phyloP scores from a whole-genome alignment of 2,797 vertebrate species.

The Poecilia velifera region DNA sequence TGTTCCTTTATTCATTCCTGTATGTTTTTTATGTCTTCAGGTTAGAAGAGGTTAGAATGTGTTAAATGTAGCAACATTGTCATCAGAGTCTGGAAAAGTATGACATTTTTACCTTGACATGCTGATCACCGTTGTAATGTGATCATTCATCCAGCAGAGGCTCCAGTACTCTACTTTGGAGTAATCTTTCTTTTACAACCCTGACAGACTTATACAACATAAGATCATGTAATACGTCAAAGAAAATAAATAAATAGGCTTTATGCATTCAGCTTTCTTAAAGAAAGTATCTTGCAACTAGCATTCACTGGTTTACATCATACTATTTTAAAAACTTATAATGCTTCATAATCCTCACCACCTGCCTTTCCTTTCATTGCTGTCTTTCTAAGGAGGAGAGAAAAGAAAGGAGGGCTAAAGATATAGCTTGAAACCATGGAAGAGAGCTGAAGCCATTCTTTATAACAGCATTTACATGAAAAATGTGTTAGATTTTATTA shows the following conservation, averaged over 20 bases:
- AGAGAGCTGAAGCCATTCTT: constrained; percentile 21
- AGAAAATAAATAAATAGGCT: neutral
- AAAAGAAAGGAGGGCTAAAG: constrained; percentile 26
- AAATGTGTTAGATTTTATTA: neutral
- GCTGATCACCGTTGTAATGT: constrained; percentile 29
- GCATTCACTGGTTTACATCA: constrained; percentile 36
- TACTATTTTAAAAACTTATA: constrained; percentile 74
- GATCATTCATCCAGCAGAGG: constrained; percentile 43
- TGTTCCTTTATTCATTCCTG: neutral
- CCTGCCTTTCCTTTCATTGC: constrained; percentile 29
- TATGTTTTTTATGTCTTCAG: neutral
- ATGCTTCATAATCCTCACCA: constrained; percentile 70
- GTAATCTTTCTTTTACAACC: constrained; percentile 5
- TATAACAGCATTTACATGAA: neutral
- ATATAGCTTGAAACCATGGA: constrained; percentile 29
- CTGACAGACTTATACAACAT: neutral
- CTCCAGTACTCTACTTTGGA: constrained; percentile 1
- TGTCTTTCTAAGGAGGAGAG: constrained; percentile 46
- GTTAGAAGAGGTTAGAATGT: neutral
- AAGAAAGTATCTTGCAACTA: constrained; percentile 18
- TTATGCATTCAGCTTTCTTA: neutral
- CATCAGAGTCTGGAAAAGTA: neutral
- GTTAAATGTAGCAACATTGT: neutral
- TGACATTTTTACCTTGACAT: neutral
- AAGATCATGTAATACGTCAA: neutral